Percentiles rank a stretch among this genome's conserved stretches.
These are phyloP conservation scores for Agrypnus murinus DNA, from an alignment of 2,888 invertebrate genomes.

Conservation along the genomic window DNA sequence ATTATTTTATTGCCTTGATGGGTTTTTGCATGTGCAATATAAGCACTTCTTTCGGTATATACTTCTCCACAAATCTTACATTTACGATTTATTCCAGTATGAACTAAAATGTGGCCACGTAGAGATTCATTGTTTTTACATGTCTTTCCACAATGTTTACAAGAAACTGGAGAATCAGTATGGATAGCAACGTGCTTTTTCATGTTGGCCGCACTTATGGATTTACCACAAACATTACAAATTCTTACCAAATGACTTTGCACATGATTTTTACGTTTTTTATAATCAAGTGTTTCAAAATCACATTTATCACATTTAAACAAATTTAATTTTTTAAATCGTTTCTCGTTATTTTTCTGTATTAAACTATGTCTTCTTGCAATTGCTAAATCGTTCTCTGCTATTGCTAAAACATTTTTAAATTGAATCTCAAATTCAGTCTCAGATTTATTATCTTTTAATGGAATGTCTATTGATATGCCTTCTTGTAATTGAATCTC, in stretches of 20 bases:
- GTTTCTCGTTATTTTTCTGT: no score
- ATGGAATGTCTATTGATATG: no score
- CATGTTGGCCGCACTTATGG: slow-evolving; percentile 62
- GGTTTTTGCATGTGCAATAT: slow-evolving; percentile 20
- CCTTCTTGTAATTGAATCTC: no score
- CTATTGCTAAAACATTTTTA: no score
- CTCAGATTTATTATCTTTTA: no score
- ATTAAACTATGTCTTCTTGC: no score
- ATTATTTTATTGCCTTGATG: no score
- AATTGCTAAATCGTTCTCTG: no score
- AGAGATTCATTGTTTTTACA: slow-evolving; percentile 60
- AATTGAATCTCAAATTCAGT: no score
- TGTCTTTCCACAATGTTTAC: slow-evolving; percentile 52
- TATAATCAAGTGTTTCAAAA: neutral
- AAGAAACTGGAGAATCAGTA: slow-evolving; percentile 60
- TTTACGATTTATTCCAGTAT: slow-evolving; percentile 58
- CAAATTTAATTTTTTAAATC: neutral
- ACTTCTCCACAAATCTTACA: slow-evolving; percentile 64
- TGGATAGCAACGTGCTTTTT: slow-evolving; percentile 62
- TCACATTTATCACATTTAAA: slow-evolving; percentile 4
- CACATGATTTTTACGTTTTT: slow-evolving; percentile 4
- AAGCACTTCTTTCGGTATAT: slow-evolving; percentile 58
- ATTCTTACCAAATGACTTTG: neutral
- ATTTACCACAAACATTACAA: slow-evolving; percentile 65
- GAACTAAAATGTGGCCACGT: slow-evolving; percentile 61